Conservation (phyloP, 2,888 invertebrate species). For the Onchidella celtica region DNA sequence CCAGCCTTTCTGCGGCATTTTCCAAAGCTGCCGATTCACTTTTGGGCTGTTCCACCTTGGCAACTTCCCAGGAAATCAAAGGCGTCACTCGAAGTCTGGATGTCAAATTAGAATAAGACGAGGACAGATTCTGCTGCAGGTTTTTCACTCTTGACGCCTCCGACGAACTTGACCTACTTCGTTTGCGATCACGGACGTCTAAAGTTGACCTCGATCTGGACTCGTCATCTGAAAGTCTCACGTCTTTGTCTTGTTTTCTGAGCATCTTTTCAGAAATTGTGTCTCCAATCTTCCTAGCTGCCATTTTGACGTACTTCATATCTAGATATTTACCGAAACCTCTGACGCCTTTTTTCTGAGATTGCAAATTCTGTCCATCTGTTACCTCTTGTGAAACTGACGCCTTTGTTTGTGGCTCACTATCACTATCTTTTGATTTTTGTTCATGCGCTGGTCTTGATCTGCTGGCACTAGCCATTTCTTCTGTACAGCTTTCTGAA, state of each 20-base stretch:
- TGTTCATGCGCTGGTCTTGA: neutral
- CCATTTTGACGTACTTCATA: constrained; percentile 1
- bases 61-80: neutral
- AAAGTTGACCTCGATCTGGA: neutral
- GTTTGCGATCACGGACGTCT: neutral
- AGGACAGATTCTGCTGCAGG: neutral
- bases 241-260: neutral
- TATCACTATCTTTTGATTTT: neutral
- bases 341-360: neutral
- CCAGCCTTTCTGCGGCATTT: too few relatives aligned
- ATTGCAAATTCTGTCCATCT: neutral
- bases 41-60: neutral
- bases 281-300: constrained; percentile 12
- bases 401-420: neutral
- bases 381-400: too few relatives aligned
- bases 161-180: neutral
- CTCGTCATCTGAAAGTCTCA: neutral
- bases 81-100: neutral
- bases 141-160: neutral
- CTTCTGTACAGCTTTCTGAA: neutral
- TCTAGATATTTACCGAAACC: neutral
- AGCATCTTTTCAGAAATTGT: neutral
- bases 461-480: neutral
- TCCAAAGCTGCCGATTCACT: too few relatives aligned
- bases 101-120: neutral